Evolutionary conservation across 2,888 invertebrate species (phyloP).

Genomic region (Trachelus stipa): DNA sequence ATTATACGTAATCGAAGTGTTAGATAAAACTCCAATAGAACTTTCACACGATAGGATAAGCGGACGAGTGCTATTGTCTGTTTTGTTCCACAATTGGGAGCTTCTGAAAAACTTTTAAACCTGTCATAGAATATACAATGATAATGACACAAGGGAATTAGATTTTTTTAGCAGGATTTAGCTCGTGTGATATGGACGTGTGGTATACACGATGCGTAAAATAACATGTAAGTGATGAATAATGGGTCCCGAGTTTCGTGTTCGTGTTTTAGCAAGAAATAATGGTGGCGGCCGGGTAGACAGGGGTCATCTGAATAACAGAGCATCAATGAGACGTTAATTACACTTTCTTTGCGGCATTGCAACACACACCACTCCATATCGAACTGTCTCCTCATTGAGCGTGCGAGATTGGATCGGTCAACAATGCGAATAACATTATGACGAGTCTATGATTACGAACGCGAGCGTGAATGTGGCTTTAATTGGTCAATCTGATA

Average conservation of each 20-base stretch:
- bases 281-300: neutral
- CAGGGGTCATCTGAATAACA: neutral
- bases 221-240: neutral
- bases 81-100: neutral
- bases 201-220: neutral
- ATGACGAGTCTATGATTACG: constrained; percentile 24
- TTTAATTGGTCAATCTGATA: constrained; percentile 20
- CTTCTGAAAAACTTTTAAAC: neutral
- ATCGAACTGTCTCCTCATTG: constrained; percentile 7
- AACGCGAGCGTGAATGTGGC: constrained; percentile 21
- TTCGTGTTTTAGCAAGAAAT: neutral
- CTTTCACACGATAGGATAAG: neutral
- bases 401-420: constrained; percentile 6
- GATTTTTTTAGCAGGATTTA: neutral
- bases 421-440: constrained; percentile 22
- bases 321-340: constrained; percentile 23
- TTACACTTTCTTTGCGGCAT: constrained; percentile 16
- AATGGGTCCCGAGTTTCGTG: neutral
- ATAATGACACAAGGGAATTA: neutral
- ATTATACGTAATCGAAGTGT: neutral
- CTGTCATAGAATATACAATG: neutral
- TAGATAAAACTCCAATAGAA: neutral
- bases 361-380: constrained; percentile 15
- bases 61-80: neutral
- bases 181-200: neutral